Evolutionary conservation across 2,113 vertebrate species (phyloP).

Genomic region (Cepphus grylle): DNA sequence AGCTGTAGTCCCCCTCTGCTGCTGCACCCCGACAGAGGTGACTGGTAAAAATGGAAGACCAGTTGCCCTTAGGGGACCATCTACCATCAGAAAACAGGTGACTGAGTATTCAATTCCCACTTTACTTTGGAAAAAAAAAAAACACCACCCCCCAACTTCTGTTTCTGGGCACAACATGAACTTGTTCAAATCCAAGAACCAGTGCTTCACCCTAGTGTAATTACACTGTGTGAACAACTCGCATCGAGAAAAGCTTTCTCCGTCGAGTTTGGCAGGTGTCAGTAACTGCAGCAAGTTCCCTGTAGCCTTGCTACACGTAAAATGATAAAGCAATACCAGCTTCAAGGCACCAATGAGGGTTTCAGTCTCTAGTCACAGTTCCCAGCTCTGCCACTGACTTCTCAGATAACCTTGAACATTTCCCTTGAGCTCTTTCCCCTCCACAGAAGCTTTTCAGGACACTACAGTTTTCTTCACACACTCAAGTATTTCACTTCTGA

Average conservation of each 20-base stretch:
- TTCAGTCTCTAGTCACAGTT: background rate
- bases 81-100: background rate
- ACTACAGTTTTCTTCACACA: background rate
- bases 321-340: background rate
- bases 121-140: background rate
- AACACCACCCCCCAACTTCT: background rate
- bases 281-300: background rate
- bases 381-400: background rate
- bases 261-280: background rate
- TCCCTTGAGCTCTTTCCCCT: background rate
- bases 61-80: background rate
- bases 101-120: background rate
- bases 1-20: background rate
- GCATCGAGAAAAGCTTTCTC: background rate
- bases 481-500: background rate
- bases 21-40: background rate
- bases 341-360: background rate
- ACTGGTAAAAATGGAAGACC: background rate
- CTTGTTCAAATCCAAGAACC: background rate
- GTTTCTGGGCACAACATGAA: background rate
- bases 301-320: background rate
- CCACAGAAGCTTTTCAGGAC: background rate
- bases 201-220: background rate
- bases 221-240: background rate
- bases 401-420: background rate